These are phyloP conservation scores for Nomada hirtipes DNA, from an alignment of 2,888 invertebrate species.

Conservation along the genomic window DNA sequence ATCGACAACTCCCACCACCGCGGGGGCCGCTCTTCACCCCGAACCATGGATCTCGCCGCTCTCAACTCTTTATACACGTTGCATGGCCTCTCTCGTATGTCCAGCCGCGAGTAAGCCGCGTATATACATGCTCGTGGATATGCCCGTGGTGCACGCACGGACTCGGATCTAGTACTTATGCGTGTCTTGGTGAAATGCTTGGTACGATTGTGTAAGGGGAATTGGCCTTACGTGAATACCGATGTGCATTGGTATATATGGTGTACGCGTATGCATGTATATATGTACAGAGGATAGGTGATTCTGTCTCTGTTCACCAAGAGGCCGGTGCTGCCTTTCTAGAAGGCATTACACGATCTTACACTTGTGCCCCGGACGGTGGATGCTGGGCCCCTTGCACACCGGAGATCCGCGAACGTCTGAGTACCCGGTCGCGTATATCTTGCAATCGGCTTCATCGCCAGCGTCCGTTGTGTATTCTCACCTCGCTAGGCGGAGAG, in stretches of 20 bases:
- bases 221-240: conserved; percentile 9
- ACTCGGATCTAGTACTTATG: conserved; percentile 19
- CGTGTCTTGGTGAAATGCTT: conserved; percentile 5
- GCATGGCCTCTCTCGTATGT: conserved; percentile 44
- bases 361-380: conserved; percentile 74
- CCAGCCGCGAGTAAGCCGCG: conserved; percentile 30
- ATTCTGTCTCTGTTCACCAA: conserved; percentile 29
- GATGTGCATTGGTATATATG: not conserved
- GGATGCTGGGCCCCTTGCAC: conserved; percentile 66
- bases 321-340: conserved; percentile 70
- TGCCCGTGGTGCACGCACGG: conserved; percentile 18
- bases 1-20: conserved; percentile 50
- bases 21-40: conserved; percentile 54
- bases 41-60: conserved; percentile 48
- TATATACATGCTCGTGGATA: conserved; percentile 9
- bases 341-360: conserved; percentile 77
- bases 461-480: conserved; percentile 70
- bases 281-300: not conserved
- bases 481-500: conserved; percentile 60
- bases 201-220: conserved; percentile 34
- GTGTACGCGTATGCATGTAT: not conserved
- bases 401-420: conserved; percentile 28
- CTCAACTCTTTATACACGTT: conserved; percentile 49
- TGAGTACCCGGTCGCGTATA: conserved; percentile 49
- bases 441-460: conserved; percentile 79